Percentiles rank a stretch among this genome's conserved stretches.
These are phyloP conservation scores for Eurystomus glaucurus DNA, from an alignment of 2,797 vertebrate genomes.

Conservation along the genomic window DNA sequence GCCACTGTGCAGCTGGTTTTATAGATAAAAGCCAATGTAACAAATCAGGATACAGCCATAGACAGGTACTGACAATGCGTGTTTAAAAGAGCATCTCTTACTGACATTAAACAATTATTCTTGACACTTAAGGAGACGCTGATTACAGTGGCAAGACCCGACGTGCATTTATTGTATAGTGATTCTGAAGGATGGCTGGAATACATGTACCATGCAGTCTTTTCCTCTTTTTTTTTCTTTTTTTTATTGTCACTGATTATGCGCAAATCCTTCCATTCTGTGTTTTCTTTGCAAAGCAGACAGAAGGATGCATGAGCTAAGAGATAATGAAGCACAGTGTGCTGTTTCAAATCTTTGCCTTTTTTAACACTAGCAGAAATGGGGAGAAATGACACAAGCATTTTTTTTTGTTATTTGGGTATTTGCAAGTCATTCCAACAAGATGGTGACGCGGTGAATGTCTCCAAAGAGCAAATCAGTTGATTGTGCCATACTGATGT, in stretches of 20 bases:
- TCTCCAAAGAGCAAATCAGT: background rate
- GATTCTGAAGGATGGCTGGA: background rate
- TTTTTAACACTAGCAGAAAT: background rate
- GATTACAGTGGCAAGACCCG: background rate
- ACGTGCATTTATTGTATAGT: background rate
- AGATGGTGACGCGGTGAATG: background rate
- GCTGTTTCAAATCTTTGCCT: background rate
- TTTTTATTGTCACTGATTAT: background rate
- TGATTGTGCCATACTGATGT: background rate
- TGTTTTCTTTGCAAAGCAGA: background rate
- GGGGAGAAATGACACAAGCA: background rate
- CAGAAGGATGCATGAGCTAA: background rate
- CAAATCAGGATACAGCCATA: background rate
- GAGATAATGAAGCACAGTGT: background rate
- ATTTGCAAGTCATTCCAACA: background rate
- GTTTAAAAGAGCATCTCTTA: background rate
- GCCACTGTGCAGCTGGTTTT: background rate
- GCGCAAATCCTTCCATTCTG: background rate
- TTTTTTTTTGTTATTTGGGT: background rate
- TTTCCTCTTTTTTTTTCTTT: background rate
- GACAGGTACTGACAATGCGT: rapidly evolving
- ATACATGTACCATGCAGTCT: background rate
- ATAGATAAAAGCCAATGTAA: background rate
- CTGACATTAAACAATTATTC: background rate
- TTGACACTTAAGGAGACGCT: background rate